Base-by-base conservation (phyloP, 2,888 invertebrate genomes). In the Polia nebulosa region DNA sequence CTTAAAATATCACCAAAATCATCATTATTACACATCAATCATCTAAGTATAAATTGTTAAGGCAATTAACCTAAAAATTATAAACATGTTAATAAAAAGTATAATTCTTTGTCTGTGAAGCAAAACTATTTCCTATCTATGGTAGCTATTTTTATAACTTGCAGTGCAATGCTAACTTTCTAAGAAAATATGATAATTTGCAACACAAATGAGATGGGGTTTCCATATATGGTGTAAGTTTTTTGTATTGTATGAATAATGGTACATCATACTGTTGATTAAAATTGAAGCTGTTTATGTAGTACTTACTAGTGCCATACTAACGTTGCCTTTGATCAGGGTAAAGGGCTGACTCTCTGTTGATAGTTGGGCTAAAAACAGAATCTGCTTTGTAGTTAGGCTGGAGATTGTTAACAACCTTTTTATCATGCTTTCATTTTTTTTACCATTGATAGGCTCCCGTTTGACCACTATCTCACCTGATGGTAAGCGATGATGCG, bases 161-260 rank as follows among this genome's bases (percentile, higher is more conserved):
- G 39, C 41, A 17, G 47, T 70, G 39, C 56, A 81, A 34, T 64
- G 41, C 64, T 41, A 17, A 77, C 81, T 81, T 81, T 77, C 76
- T 81, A 64, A 81, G 81, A 64, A 70, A 81, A 77, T 51, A 80
- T 76, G 61, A 64, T 76, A 53, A 76, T 77, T 77, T 77, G 72
- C 63, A 76, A 70, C 49, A 77, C 81, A 76, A 81, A 77, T 77
- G 78, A 81, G 81, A 61, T 76, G 44, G 53, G 36, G 41, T 77
- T 76, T 64, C 22, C 71, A 58, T 64, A 58, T 32, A 29, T 49
- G 56, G 29, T 56, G 41, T 39, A 41, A 2, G 15, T 76, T 80
- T 76, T 80, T 76, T 80, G 13, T 76, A 47, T 45, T 25, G 25
- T 39, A 53, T 74, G 57, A 79, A 64, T 74, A 55, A 20, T 27